Evolutionary conservation across 2,888 invertebrate genomes (phyloP), one percentile per base, ranked within the genome.

Genomic region (Gortyna flavago): DNA sequence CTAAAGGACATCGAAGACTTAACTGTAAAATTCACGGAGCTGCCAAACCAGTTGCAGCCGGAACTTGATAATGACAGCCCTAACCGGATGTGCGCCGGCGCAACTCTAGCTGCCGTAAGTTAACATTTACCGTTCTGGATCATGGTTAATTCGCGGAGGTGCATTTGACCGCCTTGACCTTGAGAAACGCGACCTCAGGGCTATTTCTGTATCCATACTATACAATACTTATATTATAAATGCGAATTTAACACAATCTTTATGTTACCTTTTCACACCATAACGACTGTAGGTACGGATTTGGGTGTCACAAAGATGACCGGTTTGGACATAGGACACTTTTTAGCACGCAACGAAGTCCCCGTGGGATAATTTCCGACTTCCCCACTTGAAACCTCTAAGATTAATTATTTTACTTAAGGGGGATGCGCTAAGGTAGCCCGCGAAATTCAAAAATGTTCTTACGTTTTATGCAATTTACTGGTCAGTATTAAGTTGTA

Each of bases 31-130:
- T 59, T 25, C 38, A 77, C 68, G 41, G 57, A 68, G 71, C 61
- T 61, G 59, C 48, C 64, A 64, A 88, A 86, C 83, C 87, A 75
- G 83, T 83, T 66, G 35, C 77, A 72, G 72, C 83, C 88, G 85
- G 89, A 88, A 88, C 84, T 81, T 35, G 69, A 57, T 90, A 90
- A 90, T 90, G 82, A 85, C 86, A 88, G 74, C 38, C 79, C 64
- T 67, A 76, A 79, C 87, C 89, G 89, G 90, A 90, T 76, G 84
- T 86, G 86, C 79, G 79, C 77, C 44, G n/a, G 72, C 62, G 73
- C 84, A 68, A 4, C 57, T 76, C 35, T 66, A 83, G 69, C 81
- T 65, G 79, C 72, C 72, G 80, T 80, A 83, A 72, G 68, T 75
- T 79, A 77, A 81, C 65, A 66, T 77, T 77, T 74, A 88, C 86